Evolutionary conservation across 2,797 vertebrate species (phyloP).

Genomic region (Enteromius thamalakanensis): DNA sequence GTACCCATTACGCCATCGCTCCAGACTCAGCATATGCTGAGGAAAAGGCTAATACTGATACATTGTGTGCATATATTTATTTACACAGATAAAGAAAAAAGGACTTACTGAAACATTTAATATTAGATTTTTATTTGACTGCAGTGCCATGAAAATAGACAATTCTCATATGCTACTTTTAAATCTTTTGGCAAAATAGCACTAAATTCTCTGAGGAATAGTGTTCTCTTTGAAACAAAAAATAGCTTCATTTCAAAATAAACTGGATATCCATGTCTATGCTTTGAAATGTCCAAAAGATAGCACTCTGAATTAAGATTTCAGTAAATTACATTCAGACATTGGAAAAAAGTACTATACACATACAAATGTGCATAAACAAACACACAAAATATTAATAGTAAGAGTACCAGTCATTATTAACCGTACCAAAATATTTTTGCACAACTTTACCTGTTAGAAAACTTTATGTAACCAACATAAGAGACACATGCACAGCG

Average conservation of each 20-base stretch:
- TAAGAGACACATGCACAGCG: background rate
- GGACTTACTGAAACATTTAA: constrained; percentile 44
- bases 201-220: constrained; percentile 65
- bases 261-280: constrained; percentile 23
- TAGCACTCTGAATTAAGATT: constrained; percentile 28
- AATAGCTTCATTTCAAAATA: constrained; percentile 46
- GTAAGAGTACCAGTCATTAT: constrained; percentile 32
- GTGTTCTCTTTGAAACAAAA: constrained; percentile 56
- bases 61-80: background rate
- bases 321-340: constrained; percentile 46
- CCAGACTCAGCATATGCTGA: background rate
- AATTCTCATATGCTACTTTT: constrained; percentile 56
- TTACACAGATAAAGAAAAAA: constrained; percentile 24
- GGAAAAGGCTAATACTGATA: background rate
- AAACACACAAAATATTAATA: constrained; percentile 42
- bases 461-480: constrained; percentile 23
- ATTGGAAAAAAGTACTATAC: constrained; percentile 31
- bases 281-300: constrained; percentile 45
- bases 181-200: constrained; percentile 71
- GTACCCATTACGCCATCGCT: constrained; percentile 29
- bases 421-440: constrained; percentile 45
- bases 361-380: constrained; percentile 37
- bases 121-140: constrained; percentile 70
- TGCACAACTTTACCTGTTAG: constrained; percentile 30
- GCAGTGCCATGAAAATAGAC: constrained; percentile 69